Evolutionary conservation across 2,113 vertebrate species (phyloP), one percentile per base, ranked within the genome.

Genomic region (Benitochromis conjunctus): DNA sequence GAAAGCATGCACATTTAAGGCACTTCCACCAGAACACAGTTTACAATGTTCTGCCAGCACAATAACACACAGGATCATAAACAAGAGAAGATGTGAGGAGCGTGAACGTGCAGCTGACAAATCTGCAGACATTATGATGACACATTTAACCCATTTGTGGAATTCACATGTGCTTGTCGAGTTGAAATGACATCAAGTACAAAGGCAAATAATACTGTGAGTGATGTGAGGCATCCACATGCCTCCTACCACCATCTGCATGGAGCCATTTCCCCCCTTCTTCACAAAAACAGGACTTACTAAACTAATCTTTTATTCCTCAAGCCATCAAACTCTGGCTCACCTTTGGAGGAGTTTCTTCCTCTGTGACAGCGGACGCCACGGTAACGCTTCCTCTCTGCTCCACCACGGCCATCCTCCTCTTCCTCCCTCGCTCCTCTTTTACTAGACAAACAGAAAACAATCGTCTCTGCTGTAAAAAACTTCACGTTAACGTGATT

Each of bases 391-490:
- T 77, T 64, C 11, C 74, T 18, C 21, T 53, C 26, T 66, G 76
- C 84, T 86, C 88, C 10, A 2, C 58, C 79, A 7, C 88, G 64
- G 87, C 86, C 91, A 88, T 91, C 82, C 7, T 90, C n/a, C 36
- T 86, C 29, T 18, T 51, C 62, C 16, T 78, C 64, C 11, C 18
- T 46, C 0, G 24, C 41, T 77, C 56, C 26, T 10, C 10, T 11
- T 55, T 14, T 34, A 19, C 16, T 80, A 53, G 12, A 80, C 1
- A 36, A 86, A 80, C 46, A 74, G 1, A n/a, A 51, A 81, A 64
- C 1, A 0, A 14, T 3, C 18, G 56, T 21, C 9, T 56, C n/a
- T 12, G n/a, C 14, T 71, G 21, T 18, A 62, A 26, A 71, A 43
- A 41, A 9, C 66, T 16, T 46, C 3, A 26, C 26, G 8, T 4